Evolutionary conservation across 2,797 vertebrate species (phyloP).

Genomic region (Psittacula echo): DNA sequence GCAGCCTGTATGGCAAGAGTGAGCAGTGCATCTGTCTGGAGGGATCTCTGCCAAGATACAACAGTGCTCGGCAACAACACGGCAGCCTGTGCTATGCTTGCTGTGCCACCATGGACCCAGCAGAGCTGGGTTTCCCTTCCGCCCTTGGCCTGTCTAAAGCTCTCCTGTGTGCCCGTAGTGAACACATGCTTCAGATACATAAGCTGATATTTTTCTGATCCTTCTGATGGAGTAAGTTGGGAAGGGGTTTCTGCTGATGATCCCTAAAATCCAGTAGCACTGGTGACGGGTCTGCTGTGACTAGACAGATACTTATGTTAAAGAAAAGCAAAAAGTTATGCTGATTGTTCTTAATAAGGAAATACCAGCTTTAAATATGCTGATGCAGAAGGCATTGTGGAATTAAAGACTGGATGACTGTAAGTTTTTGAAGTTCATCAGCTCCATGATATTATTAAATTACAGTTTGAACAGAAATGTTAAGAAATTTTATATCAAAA

Average conservation of each 20-base stretch:
- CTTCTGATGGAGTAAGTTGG: neutral
- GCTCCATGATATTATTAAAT: neutral
- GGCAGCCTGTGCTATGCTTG: neutral
- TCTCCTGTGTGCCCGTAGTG: neutral
- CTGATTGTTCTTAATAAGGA: neutral
- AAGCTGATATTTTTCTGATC: neutral
- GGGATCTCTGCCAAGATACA: neutral
- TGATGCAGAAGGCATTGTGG: neutral
- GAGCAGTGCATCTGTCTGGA: neutral
- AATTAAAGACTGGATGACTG: neutral
- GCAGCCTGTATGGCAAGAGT: neutral
- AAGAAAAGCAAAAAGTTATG: neutral
- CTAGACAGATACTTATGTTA: neutral
- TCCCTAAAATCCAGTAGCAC: neutral
- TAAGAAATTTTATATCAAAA: neutral
- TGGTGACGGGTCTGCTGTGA: neutral
- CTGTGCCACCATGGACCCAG: neutral
- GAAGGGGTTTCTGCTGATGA: neutral
- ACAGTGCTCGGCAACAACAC: neutral
- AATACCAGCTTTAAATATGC: neutral
- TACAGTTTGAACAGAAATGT: neutral
- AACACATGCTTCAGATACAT: fast-evolving
- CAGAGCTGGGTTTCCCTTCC: neutral
- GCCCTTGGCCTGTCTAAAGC: neutral
- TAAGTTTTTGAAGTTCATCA: neutral